Base-by-base conservation (phyloP, 2,113 vertebrate genomes). In the Hydropotes inermis region DNA sequence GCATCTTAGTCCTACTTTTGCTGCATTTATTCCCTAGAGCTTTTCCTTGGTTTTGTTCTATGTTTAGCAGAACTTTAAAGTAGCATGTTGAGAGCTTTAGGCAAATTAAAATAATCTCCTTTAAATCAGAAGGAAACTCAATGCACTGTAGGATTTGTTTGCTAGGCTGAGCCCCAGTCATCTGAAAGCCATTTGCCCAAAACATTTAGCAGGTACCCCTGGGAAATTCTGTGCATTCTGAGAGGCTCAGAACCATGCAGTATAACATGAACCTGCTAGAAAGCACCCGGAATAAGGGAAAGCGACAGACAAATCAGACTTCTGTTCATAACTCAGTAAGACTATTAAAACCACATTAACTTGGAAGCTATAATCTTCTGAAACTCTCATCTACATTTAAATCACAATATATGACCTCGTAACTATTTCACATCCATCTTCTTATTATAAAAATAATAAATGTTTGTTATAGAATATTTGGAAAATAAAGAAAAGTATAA, bases 71-170 rank as follows among this genome's bases (percentile, higher is more conserved):
- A 95, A 85, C 33, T 92, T 94, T 89, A 64, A 58, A 95, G n/a
- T n/a, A 74, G 58, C 36, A 89, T 10, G 1, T 89, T 81, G 52
- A 39, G 81, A 86, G 36, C 81, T 60, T 85, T 52, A 86, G 74
- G 83, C n/a, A 81, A 39, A 96, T 96, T 95, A 87, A 74, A 96
- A 91, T 93, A 86, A 86, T 92, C 82, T 85, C 58, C 85, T 96
- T 83, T 96, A 84, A 90, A 95, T 89, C 19, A 85, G 17, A 97
- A 93, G 52, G 55, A 54, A 83, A 55, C 23, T 94, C 57, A 61
- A 11, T 76, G 13, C 15, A 47, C 47, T 88, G 6, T 4, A 88
- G 54, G 25, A 64, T n/a, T 91, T 28, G 67, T 85, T 89, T 33
- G 30, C 52, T 33, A 76, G 81, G 25, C 61, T 90, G 79, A 95